Conservation (phyloP, 2,797 vertebrate genomes). For the Lacerta bilineata region DNA sequence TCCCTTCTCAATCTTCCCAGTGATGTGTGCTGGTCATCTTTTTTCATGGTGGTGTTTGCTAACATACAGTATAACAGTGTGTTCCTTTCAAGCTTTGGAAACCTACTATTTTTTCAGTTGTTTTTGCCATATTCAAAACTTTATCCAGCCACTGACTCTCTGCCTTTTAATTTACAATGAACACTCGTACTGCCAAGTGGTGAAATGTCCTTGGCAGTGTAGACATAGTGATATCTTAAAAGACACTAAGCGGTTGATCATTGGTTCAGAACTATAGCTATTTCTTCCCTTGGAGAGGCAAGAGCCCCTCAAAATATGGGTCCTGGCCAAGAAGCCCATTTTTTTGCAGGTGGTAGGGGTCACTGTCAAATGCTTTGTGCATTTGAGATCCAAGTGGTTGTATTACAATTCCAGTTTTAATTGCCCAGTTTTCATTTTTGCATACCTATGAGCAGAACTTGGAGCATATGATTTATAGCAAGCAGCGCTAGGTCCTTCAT, state of each 20-base stretch:
- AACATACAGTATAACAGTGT: not conserved
- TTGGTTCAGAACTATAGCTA: not conserved
- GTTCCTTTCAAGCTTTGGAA: not conserved
- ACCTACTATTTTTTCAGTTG: slow-evolving; percentile 13
- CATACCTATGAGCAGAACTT: not conserved
- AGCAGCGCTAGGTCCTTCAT: not conserved
- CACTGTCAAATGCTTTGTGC: fast-evolving
- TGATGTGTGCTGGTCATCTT: not conserved
- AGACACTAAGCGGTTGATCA: fast-evolving
- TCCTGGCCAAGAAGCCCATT: slow-evolving; percentile 13
- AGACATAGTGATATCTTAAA: not conserved
- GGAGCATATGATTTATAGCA: not conserved
- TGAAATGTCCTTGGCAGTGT: not conserved
- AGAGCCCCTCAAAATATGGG: not conserved
- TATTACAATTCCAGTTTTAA: not conserved
- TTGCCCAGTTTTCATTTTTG: not conserved
- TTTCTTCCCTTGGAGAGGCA: not conserved
- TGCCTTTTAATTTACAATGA: slow-evolving; percentile 22
- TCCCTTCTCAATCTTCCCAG: not conserved
- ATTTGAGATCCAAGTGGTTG: not conserved
- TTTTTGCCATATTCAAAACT: not conserved
- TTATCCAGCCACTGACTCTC: slow-evolving; percentile 9
- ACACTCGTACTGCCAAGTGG: not conserved
- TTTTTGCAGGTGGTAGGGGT: not conserved
- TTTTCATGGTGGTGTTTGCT: not conserved